Evolutionary conservation across 2,797 vertebrate genomes (phyloP), one percentile per base, ranked within the genome.

Genomic region (Heterohyrax brucei): DNA sequence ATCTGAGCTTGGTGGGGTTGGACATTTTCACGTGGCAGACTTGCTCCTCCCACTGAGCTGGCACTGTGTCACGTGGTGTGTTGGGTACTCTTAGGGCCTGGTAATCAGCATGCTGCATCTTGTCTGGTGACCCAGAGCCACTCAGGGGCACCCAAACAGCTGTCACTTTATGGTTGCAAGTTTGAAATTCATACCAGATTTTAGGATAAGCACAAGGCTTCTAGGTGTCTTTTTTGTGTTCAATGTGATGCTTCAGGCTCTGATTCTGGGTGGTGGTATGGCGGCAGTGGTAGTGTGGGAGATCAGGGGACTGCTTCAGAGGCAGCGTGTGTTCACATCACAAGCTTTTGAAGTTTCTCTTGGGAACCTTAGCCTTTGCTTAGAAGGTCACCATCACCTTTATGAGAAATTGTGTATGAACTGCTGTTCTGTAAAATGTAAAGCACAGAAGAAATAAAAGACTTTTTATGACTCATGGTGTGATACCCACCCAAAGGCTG

Each of bases 131-230:
- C 50, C n/a, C 3, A 13, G 10, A 68, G 10, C 3, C 10, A 13
- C 33, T 13, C 14, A 84, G 61, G 89, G 30, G 48, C 30, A 70
- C 24, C 4, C 46, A 61, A 86, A 79, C 6, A 53, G 61, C 50
- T 73, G 33, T 44, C 30, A 64, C 1, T 9, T 80, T 80, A 56
- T 56, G 72, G 33, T 30, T 39, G 59, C 61, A 61, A 70, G 56
- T 86, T 76, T 89, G 12, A 78, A 90, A 68, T 72, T 61, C 18
- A 53, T 22, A 50, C 46, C n/a, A 28, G 79, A 30, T 33, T 95
- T 86, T 78, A 80, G 73, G 24, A 26, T 89, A 56, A 85, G 86
- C 81, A 56, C 2, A 68, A 78, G 70, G 0, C 44, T 87, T 87
- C 33, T 53, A 21, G 39, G 64, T 75, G 75, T 39, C 39, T 16